Base-by-base conservation (phyloP, 2,888 invertebrate species). In the Allophyes oxyacanthae region DNA sequence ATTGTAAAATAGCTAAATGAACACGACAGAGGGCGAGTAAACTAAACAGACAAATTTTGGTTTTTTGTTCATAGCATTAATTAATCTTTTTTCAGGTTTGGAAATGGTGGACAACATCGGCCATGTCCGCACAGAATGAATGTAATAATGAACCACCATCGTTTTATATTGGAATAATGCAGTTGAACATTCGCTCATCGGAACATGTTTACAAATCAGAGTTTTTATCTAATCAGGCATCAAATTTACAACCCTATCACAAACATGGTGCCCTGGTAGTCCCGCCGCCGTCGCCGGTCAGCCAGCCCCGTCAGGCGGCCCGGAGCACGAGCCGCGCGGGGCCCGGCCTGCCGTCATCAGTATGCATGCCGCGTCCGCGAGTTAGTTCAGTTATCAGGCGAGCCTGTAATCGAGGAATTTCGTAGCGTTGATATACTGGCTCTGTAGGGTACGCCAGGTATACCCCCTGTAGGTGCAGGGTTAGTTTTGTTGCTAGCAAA, bases 41-140 rank as follows among this genome's bases (percentile, higher is more conserved):
- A 55, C 54, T 50, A 54, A 54, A 25, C 26, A 32, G 14, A 25
- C 5, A 32, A 43, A 63, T 63, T 37, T 40, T 3, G 8, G 15
- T 30, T 36, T 45, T 44, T 45, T 45, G 32, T 28, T 46, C 32
- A 26, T 45, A 45, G 36, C 25, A 8, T 28, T 26, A 36, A 44
- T 49, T n/a, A n/a, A n/a, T n/a, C n/a, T 28, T 15, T 30, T 40
- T 34, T 41, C 5, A 11, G 28, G 43, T 28, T 28, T 33, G 10
- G 32, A 32, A 42, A 42, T 34, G 37, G 14, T n/a, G 43, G 20
- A 25, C 43, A 45, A 14, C 45, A 25, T 26, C 10, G 11, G 10
- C 11, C 20, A 15, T 15, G 10, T 44, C 8, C 10, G 20, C 2
- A 20, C 32, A 36, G 37, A 25, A 9, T 20, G 14, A 34, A 45